Evolutionary conservation across 2,888 invertebrate genomes (phyloP), one percentile per base, ranked within the genome.

Genomic region (Tillus elongatus): DNA sequence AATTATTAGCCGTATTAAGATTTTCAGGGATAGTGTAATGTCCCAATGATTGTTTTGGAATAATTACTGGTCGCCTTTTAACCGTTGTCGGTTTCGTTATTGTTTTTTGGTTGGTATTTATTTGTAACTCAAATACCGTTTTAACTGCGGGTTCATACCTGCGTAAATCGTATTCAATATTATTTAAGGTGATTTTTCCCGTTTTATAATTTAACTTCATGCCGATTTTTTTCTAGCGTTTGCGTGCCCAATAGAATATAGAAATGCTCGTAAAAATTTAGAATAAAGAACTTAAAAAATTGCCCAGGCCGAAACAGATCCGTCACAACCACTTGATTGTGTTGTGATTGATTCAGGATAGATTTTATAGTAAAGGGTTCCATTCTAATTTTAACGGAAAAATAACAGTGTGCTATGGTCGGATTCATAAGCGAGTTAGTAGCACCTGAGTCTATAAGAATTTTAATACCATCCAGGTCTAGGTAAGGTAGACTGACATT

Each of bases 401-500:
- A 19, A 19, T 19, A 19, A 19, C 6, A n/a, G 6, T 19, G 6
- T 19, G 24, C 24, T 6, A 19, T 19, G 6, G 6, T 19, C 6
- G 24, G 24, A 6, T 6, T 8, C 6, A 6, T 19, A 8, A 19
- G n/a, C 24, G 24, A 19, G n/a, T 19, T 19, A 8, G 24, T 19
- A 6, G 24, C 24, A 8, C 24, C 24, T 19, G 24, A 19, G n/a
- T 19, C 24, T 19, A 19, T 19, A 6, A 19, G n/a, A 8, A 19
- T 19, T 19, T 19, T 19, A n/a, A 19, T 6, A 19, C 24, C 24
- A n/a, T 19, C n/a, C n/a, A 19, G 6, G 6, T 19, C 6, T 19
- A 19, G n/a, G 24, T 19, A 19, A n/a, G 24, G 24, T 19, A 19
- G n/a, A 19, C 24, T 19, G n/a, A n/a, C 6, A 19, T 19, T 19